These are phyloP conservation scores for Aplodontia rufa DNA, from an alignment of 2,113 vertebrate genomes.

Conservation along the genomic window DNA sequence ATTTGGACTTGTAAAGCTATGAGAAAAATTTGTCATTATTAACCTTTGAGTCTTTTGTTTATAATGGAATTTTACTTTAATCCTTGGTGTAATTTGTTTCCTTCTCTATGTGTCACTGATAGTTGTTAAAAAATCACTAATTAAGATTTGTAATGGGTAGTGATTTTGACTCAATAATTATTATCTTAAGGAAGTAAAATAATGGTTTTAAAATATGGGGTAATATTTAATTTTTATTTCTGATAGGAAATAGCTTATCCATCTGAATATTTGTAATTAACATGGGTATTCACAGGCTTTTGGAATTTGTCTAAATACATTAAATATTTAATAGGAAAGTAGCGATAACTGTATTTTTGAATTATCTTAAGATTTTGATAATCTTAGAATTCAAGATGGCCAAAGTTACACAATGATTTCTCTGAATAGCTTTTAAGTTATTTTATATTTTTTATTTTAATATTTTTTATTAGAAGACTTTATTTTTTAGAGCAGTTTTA, in stretches of 20 bases:
- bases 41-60: constrained; percentile 25
- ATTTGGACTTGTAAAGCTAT: neutral
- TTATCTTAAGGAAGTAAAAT: neutral
- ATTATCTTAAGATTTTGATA: constrained; percentile 26
- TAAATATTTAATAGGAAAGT: constrained; percentile 17
- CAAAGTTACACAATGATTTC: constrained; percentile 26
- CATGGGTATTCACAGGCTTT: neutral
- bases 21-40: constrained; percentile 33
- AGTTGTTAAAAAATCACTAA: constrained; percentile 1
- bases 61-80: constrained; percentile 48
- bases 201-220: constrained; percentile 35
- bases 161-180: constrained; percentile 3
- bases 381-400: constrained; percentile 29
- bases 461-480: neutral
- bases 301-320: neutral
- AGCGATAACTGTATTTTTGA: constrained; percentile 17
- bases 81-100: constrained; percentile 1
- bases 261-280: constrained; percentile 31
- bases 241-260: neutral
- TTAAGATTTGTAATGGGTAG: constrained; percentile 40
- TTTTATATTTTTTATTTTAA: constrained; percentile 10
- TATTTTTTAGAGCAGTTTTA: constrained; percentile 2
- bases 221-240: constrained; percentile 52
- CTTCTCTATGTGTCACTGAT: neutral
- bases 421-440: neutral